Evolutionary conservation across 2,888 invertebrate species (phyloP).

Genomic region (Coleophora flavipennella): DNA sequence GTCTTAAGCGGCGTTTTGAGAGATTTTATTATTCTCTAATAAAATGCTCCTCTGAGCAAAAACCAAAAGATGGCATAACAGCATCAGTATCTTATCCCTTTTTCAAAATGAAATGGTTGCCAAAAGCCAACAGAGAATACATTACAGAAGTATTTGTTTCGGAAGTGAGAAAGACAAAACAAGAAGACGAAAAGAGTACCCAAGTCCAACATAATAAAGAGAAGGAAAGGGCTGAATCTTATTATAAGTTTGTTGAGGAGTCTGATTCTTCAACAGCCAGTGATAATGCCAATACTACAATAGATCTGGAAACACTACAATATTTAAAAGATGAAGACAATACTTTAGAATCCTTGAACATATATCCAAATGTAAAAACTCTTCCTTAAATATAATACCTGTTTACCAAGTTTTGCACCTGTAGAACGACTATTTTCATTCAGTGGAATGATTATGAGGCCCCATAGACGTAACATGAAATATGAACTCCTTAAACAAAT

Average conservation of each 20-base stretch:
- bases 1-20: no score
- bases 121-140: constrained; percentile 6
- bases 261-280: constrained; percentile 10
- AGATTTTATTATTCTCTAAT: constrained; percentile 7
- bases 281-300: constrained; percentile 11
- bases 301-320: constrained; percentile 15
- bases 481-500: no score
- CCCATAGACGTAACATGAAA: no score
- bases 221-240: constrained; percentile 9
- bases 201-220: no score
- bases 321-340: constrained; percentile 13
- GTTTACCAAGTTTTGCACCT: constrained; percentile 17
- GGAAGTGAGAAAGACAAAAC: no score
- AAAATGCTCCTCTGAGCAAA: constrained; percentile 3
- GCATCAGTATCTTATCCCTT: constrained; percentile 8
- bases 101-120: constrained; percentile 9
- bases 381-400: constrained; percentile 13
- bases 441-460: no score
- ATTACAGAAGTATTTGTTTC: not conserved
- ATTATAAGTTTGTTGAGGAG: constrained; percentile 12
- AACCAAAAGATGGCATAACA: constrained; percentile 7
- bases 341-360: constrained; percentile 7
- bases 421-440: constrained; percentile 16
- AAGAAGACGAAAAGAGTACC: no score
- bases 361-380: constrained; percentile 6